Evolutionary conservation across 2,113 vertebrate genomes (phyloP).

Genomic region (Macquaria australasica): DNA sequence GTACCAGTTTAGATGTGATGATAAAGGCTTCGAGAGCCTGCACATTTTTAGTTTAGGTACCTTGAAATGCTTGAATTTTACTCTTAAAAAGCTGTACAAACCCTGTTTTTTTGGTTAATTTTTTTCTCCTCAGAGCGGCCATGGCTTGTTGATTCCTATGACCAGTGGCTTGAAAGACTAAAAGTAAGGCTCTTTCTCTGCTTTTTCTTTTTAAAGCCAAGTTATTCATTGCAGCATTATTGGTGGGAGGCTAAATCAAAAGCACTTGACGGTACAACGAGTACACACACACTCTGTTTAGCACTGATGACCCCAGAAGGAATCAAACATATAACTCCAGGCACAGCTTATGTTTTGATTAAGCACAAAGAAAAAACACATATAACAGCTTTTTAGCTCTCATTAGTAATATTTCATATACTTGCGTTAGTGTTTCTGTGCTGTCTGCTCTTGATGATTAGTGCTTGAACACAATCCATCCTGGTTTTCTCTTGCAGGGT

Average conservation of each 20-base stretch:
- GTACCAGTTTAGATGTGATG: no score
- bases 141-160: slow-evolving; percentile 94
- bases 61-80: no score
- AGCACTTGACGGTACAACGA: background rate
- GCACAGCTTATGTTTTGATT: background rate
- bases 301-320: background rate
- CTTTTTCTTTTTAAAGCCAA: background rate
- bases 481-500: slow-evolving; percentile 94
- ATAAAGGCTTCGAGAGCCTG: no score
- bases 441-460: slow-evolving; percentile 28
- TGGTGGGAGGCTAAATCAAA: background rate
- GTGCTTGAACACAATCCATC: slow-evolving; percentile 78
- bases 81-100: no score
- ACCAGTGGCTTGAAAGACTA: slow-evolving; percentile 90
- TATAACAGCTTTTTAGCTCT: background rate
- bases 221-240: background rate
- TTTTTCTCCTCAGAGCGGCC: slow-evolving; percentile 87
- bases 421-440: slow-evolving; percentile 21
- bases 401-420: background rate
- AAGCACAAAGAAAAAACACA: background rate
- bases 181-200: slow-evolving; percentile 84
- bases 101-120: background rate
- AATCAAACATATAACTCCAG: background rate
- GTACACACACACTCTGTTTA: background rate
- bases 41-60: no score